Base-by-base conservation (phyloP, 2,113 vertebrate species). In the Apus apus region DNA sequence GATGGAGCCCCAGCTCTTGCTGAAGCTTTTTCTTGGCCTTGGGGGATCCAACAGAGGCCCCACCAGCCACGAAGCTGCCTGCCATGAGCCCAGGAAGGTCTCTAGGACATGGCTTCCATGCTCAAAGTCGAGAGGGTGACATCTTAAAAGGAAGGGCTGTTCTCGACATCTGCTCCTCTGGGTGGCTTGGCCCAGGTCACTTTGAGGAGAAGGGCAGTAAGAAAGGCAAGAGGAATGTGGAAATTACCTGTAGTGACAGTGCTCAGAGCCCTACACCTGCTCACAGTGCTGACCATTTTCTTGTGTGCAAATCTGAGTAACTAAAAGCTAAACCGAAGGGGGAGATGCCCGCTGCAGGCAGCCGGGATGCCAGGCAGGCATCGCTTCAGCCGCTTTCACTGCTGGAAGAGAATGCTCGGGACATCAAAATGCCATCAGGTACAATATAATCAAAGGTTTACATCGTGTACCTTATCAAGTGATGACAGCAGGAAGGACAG, bases 271-370 rank as follows among this genome's bases (percentile, higher is more conserved):
- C 50, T 23, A 50, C 30, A 7, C 43, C 53, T 26, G 15, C 64
- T 54, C 0, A 0, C 32, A 46, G 71, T 3, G 0, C 48, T 5
- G 1, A 8, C 50, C 14, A 0, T 46, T 34, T 70, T 46, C 58
- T 23, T 14, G 7, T 11, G 18, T 25, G 46, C 38, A 67, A 4
- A n/a, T 61, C 25, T 17, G 13, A n/a, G 6, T 34, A 30, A 74
- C 29, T 25, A 13, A 36, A 58, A 22, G 16, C 45, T 38, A 3
- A 5, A 19, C 7, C 21, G 23, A 60, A 71, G 6, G 12, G 64
- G 53, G 3, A 9, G 30, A 11, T 1, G 15, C 27, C 34, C 25
- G 32, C 45, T 26, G 19, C 32, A 29, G 71, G 23, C 84, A 54
- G 36, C 9, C 13, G 3, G 48, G 46, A 11, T 26, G 20, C 14